phyloP scores from a whole-genome alignment of 2,888 invertebrate species.

The Lasioglossum marginatum region DNA sequence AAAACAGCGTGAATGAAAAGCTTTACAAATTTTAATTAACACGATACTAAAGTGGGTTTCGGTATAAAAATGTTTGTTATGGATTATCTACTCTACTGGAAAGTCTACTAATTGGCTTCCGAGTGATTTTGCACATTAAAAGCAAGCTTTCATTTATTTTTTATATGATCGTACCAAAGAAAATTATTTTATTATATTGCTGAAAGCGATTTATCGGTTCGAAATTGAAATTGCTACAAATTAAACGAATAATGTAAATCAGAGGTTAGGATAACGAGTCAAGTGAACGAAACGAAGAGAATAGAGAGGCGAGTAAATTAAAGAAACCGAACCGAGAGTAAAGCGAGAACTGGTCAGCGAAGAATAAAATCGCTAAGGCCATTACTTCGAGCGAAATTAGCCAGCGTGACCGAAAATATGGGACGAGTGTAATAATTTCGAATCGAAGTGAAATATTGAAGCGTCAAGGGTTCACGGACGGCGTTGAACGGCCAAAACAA shows the following conservation, averaged over 20 bases:
- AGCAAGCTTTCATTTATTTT: background rate
- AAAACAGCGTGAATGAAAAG: background rate
- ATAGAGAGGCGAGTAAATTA: background rate
- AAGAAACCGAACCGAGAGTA: background rate
- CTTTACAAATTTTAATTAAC: background rate
- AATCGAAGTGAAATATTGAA: slow-evolving; percentile 4
- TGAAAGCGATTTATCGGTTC: background rate
- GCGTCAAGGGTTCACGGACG: background rate
- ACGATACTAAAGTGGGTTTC: background rate
- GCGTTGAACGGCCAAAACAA: slow-evolving; percentile 45
- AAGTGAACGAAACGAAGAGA: background rate
- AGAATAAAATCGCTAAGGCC: background rate
- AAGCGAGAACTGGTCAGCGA: background rate
- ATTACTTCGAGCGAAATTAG: slow-evolving; percentile 7
- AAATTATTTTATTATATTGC: background rate
- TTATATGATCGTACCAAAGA: background rate
- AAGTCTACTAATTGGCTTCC: background rate
- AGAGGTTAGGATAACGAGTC: background rate
- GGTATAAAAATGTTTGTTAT: background rate
- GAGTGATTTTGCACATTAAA: background rate
- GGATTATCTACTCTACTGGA: background rate
- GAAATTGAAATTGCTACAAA: background rate
- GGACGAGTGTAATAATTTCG: background rate
- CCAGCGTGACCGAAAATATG: background rate
- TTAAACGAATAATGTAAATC: background rate